Conservation (phyloP, 2,888 invertebrate species). For the Hanleya hanleyi region DNA sequence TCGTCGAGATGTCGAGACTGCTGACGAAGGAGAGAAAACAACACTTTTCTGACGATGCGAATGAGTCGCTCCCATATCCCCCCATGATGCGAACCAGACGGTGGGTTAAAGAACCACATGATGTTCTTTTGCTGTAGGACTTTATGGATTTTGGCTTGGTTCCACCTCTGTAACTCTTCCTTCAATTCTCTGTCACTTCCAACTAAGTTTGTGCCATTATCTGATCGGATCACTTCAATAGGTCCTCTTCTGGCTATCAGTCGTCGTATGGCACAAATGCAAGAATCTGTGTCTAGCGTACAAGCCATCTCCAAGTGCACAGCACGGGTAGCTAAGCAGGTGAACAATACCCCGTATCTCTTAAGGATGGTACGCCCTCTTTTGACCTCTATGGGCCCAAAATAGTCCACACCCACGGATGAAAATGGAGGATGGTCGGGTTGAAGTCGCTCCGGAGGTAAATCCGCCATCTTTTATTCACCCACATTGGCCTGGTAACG, state of each 20-base stretch:
- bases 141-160: neutral
- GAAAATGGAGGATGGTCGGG: neutral
- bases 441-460: constrained; percentile 7
- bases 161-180: neutral
- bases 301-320: constrained; percentile 21
- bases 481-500: neutral
- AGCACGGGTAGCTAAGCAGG: constrained; percentile 19
- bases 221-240: neutral
- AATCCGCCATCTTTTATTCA: constrained; percentile 14
- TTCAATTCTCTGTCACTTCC: neutral
- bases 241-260: neutral
- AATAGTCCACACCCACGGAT: constrained; percentile 18
- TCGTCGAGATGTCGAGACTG: neutral
- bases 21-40: neutral
- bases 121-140: neutral
- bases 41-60: neutral
- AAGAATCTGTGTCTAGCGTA: constrained; percentile 15
- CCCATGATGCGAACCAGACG: neutral
- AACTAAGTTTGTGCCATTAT: neutral
- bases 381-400: constrained; percentile 17
- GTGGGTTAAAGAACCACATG: neutral
- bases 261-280: constrained; percentile 11
- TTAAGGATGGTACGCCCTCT: constrained; percentile 4
- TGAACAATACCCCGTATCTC: constrained; percentile 27
- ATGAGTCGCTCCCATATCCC: neutral